These are phyloP conservation scores for Bombus difficillimus DNA, from an alignment of 1,140 invertebrate species.

Conservation along the genomic window DNA sequence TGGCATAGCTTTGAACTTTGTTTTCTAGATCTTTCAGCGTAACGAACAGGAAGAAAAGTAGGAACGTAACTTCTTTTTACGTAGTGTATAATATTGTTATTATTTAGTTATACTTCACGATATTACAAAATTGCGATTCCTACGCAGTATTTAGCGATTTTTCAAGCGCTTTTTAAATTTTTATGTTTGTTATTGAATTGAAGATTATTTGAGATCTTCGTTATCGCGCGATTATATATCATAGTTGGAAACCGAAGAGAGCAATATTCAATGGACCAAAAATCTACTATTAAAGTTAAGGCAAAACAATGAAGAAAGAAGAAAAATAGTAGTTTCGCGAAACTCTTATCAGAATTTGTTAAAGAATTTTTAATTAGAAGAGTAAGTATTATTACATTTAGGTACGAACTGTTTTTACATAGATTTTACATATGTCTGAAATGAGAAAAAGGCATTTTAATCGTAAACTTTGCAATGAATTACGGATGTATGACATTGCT, in stretches of 20 bases:
- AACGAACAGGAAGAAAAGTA: not conserved
- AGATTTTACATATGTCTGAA: conserved; percentile 37
- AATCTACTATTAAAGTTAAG: conserved; percentile 60
- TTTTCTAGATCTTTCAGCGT: not conserved
- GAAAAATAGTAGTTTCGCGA: conserved; percentile 10
- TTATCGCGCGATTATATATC: conserved; percentile 1
- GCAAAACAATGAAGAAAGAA: conserved; percentile 8
- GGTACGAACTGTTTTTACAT: conserved; percentile 43
- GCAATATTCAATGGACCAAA: conserved; percentile 66
- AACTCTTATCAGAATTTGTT: conserved; percentile 23
- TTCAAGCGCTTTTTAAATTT: conserved; percentile 42
- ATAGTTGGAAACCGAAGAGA: conserved; percentile 48
- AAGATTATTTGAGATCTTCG: conserved; percentile 29
- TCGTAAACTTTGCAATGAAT: conserved; percentile 50
- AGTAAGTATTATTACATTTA: conserved; percentile 60
- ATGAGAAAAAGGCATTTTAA: conserved; percentile 44
- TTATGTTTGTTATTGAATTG: conserved; percentile 29
- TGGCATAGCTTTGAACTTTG: conserved; percentile 65
- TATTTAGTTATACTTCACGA: conserved; percentile 23
- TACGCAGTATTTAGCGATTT: conserved; percentile 45
- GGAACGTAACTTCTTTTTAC: conserved; percentile 8
- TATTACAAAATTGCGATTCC: conserved; percentile 30
- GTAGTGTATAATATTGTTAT: conserved; percentile 35
- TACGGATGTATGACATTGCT: conserved; percentile 22
- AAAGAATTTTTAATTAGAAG: conserved; percentile 49